phyloP scores from a whole-genome alignment of 2,797 vertebrate species.

The Phrynocephalus guinanensis region DNA sequence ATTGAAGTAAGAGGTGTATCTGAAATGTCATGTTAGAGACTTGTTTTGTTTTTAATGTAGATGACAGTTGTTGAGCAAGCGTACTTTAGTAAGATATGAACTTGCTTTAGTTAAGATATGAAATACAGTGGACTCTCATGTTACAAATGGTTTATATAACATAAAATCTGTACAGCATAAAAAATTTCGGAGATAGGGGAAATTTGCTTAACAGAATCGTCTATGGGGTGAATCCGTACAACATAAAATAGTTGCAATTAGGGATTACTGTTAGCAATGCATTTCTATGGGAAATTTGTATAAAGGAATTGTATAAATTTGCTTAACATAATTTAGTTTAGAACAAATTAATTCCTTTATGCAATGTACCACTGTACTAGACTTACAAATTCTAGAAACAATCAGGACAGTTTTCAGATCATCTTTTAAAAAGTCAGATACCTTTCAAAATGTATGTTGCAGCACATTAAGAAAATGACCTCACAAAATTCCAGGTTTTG shows the following conservation, averaged over 20 bases:
- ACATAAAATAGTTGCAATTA: no score
- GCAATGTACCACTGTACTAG: no score
- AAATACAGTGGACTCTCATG: no score
- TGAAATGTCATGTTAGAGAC: neutral
- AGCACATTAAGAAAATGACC: neutral
- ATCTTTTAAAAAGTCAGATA: neutral
- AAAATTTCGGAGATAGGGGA: no score
- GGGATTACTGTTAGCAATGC: no score
- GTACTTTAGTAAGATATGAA: neutral
- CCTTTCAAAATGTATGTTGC: neutral
- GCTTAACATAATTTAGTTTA: neutral
- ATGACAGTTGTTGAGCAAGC: neutral
- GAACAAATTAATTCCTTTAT: no score
- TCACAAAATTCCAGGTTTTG: slow-evolving; percentile 9
- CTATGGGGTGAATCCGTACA: no score
- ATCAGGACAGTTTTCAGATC: neutral
- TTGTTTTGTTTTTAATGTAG: neutral
- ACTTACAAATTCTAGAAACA: neutral
- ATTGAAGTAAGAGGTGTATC: neutral
- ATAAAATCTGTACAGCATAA: no score
- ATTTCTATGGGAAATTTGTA: no score
- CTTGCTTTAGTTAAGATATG: no score
- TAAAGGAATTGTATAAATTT: neutral
- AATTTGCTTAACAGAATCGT: no score
- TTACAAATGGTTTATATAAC: no score